A percentile compares a stretch with the other conserved stretches of the same genome.
These are phyloP conservation scores for Candoia aspera DNA, from an alignment of 2,113 vertebrate genomes.

Conservation along the genomic window DNA sequence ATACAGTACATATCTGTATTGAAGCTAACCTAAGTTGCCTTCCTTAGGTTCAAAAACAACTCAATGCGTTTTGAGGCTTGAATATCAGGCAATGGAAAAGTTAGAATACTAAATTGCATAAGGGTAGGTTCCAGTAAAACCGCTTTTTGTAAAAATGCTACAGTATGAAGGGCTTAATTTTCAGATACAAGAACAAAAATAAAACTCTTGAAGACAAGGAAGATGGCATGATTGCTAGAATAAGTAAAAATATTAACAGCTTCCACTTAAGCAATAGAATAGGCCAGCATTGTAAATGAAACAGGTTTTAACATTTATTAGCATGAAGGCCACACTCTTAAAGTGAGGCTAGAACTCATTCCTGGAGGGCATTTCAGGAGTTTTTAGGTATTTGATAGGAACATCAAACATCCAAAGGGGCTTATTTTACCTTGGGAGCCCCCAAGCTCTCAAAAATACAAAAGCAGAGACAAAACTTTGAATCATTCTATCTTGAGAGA, in stretches of 20 bases:
- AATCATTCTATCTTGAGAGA: too few species aligned
- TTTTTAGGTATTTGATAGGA: neutral
- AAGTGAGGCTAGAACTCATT: neutral
- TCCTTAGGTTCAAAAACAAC: neutral
- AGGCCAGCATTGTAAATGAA: neutral
- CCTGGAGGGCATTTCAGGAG: neutral
- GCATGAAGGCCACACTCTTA: neutral
- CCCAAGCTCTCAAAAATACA: neutral
- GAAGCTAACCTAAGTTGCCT: neutral
- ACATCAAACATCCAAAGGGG: neutral
- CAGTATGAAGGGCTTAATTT: neutral
- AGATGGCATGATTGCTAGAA: neutral
- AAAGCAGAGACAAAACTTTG: neutral
- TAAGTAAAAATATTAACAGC: neutral
- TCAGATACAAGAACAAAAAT: neutral
- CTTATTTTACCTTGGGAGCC: neutral
- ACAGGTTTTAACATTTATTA: neutral
- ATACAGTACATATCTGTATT: neutral
- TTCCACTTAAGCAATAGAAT: neutral
- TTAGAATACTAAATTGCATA: neutral
- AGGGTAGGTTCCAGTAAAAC: neutral
- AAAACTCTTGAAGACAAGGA: neutral
- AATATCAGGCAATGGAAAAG: neutral
- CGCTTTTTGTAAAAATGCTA: neutral
- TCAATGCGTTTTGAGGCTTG: neutral